These are phyloP conservation scores for Gobius niger DNA, from an alignment of 2,113 vertebrate genomes.

Conservation along the genomic window DNA sequence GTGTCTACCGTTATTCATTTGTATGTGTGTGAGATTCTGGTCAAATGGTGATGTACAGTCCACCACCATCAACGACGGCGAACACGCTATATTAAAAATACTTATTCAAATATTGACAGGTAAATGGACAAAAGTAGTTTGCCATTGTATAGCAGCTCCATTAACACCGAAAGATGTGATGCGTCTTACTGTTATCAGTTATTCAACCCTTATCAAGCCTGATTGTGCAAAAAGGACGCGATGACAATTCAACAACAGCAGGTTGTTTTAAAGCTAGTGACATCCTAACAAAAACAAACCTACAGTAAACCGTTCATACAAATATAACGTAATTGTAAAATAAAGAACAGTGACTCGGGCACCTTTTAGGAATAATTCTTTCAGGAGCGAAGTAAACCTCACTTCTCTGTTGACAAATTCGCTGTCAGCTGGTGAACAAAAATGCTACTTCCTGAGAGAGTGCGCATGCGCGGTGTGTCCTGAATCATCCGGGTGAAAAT, in stretches of 20 bases:
- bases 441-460: constrained; percentile 68
- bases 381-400: constrained; percentile 20
- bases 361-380: constrained; percentile 44
- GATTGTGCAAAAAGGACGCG: constrained; percentile 44
- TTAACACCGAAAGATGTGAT: too few relatives aligned
- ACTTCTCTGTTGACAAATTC: constrained; percentile 68
- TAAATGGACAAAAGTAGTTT: not conserved
- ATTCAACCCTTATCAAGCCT: constrained; percentile 11
- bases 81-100: not conserved
- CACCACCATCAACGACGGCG: constrained; percentile 5
- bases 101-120: not conserved
- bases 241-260: constrained; percentile 20
- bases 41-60: constrained; percentile 22
- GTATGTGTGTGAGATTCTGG: not conserved
- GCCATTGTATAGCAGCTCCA: not conserved
- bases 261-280: constrained; percentile 32
- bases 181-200: constrained; percentile 16
- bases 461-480: constrained; percentile 65
- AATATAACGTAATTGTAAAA: not conserved
- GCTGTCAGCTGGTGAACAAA: constrained; percentile 69
- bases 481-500: constrained; percentile 32
- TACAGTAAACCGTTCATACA: accelerated
- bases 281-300: not conserved
- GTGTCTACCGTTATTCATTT: not conserved
- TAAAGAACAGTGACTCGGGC: constrained; percentile 1